These are phyloP conservation scores for Aphidius colemani DNA, from an alignment of 2,888 invertebrate species.

Conservation along the genomic window DNA sequence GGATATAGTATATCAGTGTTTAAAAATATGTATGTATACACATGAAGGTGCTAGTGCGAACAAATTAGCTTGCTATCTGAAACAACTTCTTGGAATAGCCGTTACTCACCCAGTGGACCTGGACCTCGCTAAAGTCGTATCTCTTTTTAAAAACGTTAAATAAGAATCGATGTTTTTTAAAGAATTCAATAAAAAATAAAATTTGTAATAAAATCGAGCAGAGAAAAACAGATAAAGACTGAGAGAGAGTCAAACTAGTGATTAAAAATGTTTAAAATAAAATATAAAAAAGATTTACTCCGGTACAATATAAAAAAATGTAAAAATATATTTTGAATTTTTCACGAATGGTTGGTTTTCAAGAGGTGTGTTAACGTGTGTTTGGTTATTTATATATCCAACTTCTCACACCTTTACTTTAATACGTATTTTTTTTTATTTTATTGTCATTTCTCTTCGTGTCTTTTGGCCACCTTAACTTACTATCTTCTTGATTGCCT, in stretches of 20 bases:
- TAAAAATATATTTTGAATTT: slow-evolving; percentile 48
- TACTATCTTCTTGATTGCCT: slow-evolving; percentile 56
- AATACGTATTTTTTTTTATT: slow-evolving; percentile 11
- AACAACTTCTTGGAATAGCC: slow-evolving; percentile 59
- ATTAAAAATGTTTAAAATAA: neutral
- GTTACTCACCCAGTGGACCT: slow-evolving; percentile 49
- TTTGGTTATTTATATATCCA: slow-evolving; percentile 54
- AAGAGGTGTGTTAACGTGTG: slow-evolving; percentile 53
- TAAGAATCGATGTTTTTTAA: too few relatives aligned
- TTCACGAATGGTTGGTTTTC: slow-evolving; percentile 37
- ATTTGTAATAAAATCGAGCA: too few relatives aligned
- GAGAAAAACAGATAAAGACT: too few relatives aligned
- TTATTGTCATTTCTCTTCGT: slow-evolving; percentile 41
- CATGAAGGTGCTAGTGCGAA: slow-evolving; percentile 44
- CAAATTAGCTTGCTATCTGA: slow-evolving; percentile 59
- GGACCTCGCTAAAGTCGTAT: slow-evolving; percentile 8
- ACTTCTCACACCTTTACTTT: slow-evolving; percentile 47
- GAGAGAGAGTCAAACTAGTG: too few relatives aligned
- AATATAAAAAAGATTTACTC: slow-evolving; percentile 11
- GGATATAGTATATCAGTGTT: slow-evolving; percentile 8
- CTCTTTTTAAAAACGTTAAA: neutral
- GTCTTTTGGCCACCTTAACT: slow-evolving; percentile 30
- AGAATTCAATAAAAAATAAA: too few relatives aligned
- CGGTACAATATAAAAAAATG: slow-evolving; percentile 4
- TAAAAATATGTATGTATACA: slow-evolving; percentile 14